Percentiles rank a stretch among this genome's conserved stretches.
Conservation (phyloP, 2,797 vertebrate genomes). For the Rhinella marina region DNA sequence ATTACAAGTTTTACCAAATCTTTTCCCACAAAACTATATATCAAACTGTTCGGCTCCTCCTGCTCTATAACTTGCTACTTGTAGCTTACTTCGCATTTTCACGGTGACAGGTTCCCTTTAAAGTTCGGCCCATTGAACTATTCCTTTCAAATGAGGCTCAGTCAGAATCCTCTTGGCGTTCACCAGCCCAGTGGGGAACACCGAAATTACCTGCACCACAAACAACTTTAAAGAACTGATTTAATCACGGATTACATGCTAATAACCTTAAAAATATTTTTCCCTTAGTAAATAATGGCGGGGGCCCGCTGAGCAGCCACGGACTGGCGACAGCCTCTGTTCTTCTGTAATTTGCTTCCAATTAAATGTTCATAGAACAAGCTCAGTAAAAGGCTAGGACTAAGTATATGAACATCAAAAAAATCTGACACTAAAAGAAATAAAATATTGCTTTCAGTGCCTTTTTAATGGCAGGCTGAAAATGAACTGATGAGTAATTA, state of each 20-base stretch:
- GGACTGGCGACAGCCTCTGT: conserved; percentile 38
- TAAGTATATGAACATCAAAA: conserved; percentile 36
- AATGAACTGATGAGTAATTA: conserved; percentile 57
- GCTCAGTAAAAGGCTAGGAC: conserved; percentile 23
- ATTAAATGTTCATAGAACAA: conserved; percentile 50
- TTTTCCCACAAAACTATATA: too few species aligned
- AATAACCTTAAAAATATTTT: conserved; percentile 72
- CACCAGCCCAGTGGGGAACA: conserved; percentile 63
- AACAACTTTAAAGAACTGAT: conserved; percentile 70
- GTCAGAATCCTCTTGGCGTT: conserved; percentile 53
- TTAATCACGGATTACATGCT: conserved; percentile 74
- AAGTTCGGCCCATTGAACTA: conserved; percentile 3
- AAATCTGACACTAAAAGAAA: conserved; percentile 48
- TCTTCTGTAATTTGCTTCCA: conserved; percentile 51
- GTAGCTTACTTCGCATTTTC: too few species aligned
- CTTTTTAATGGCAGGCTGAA: conserved; percentile 20
- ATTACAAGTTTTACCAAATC: too few species aligned
- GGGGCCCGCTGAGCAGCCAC: conserved; percentile 65
- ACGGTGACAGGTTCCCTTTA: not conserved
- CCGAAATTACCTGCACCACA: conserved; percentile 66
- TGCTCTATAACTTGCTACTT: too few species aligned
- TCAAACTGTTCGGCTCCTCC: too few species aligned
- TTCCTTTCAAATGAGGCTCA: conserved; percentile 52
- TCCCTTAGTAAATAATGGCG: conserved; percentile 72
- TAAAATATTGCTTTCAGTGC: conserved; percentile 46